A percentile compares a stretch with the other conserved stretches of the same genome.
These are phyloP conservation scores for Phaethon lepturus DNA, from an alignment of 2,113 vertebrate genomes.

Conservation along the genomic window DNA sequence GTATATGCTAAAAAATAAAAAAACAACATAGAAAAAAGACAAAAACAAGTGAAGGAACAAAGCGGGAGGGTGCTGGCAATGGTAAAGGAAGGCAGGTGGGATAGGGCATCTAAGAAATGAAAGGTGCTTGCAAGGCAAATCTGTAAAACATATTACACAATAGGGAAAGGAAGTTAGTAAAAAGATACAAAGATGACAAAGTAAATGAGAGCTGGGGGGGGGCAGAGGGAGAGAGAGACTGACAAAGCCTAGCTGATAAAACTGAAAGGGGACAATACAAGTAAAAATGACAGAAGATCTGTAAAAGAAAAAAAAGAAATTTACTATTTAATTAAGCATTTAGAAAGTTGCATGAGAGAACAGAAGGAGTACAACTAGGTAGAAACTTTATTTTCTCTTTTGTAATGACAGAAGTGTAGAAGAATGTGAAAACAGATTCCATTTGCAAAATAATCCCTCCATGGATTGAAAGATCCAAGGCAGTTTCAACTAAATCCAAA, in stretches of 20 bases:
- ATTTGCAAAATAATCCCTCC: background rate
- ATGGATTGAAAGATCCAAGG: background rate
- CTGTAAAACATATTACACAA: background rate
- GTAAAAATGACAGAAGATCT: background rate
- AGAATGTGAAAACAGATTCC: background rate
- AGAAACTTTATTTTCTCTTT: background rate
- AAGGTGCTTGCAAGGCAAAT: background rate
- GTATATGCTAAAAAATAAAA: background rate
- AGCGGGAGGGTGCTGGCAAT: background rate
- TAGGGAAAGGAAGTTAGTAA: background rate
- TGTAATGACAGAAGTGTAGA: background rate
- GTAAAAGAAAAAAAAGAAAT: background rate
- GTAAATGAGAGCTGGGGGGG: background rate
- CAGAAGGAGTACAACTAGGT: background rate
- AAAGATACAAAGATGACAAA: background rate
- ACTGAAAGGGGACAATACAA: background rate
- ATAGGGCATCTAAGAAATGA: background rate
- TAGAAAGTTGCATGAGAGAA: background rate
- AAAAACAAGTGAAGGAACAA: background rate
- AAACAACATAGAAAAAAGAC: background rate
- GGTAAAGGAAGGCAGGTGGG: background rate
- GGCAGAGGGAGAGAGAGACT: too few relatives aligned
- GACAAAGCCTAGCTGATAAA: background rate
- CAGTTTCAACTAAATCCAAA: background rate
- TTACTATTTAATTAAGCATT: background rate